These are phyloP conservation scores for Sebastes glaucus DNA, from an alignment of 2,797 vertebrate genomes.

Conservation along the genomic window DNA sequence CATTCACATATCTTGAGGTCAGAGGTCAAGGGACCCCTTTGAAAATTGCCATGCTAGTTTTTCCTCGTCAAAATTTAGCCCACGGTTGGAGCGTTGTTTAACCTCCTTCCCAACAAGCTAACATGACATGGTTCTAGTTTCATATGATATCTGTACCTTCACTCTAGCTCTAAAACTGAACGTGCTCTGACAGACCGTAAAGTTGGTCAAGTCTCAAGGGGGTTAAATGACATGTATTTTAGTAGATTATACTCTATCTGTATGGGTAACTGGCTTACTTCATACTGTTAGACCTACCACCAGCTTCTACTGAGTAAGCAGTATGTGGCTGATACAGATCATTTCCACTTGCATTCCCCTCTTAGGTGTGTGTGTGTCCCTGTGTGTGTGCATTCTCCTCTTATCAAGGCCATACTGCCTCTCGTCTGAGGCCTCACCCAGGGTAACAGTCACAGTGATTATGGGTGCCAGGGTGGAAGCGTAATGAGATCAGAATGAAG, in stretches of 20 bases:
- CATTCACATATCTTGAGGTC: too few species aligned
- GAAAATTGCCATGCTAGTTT: too few species aligned
- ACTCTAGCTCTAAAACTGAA: too few species aligned
- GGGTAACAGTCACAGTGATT: constrained; percentile 27
- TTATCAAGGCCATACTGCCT: neutral
- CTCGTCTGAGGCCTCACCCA: constrained; percentile 8
- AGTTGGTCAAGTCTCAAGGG: neutral
- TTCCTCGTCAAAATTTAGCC: too few species aligned
- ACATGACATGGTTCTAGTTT: too few species aligned
- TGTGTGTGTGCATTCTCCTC: neutral
- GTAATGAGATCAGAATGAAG: constrained; percentile 51
- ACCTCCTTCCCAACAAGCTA: too few species aligned
- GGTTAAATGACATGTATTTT: neutral
- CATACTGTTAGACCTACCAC: neutral
- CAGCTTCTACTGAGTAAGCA: neutral
- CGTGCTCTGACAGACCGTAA: too few species aligned
- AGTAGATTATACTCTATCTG: neutral
- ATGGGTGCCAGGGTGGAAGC: constrained; percentile 1
- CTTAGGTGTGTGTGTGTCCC: neutral
- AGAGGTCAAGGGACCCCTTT: too few species aligned
- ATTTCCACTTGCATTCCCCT: neutral
- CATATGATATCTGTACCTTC: too few species aligned
- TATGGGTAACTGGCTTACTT: neutral
- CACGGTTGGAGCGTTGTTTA: too few species aligned
- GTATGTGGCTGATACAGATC: constrained; percentile 5